phyloP scores from a whole-genome alignment of 2,888 invertebrate genomes.

The Galerucella nymphaeae region DNA sequence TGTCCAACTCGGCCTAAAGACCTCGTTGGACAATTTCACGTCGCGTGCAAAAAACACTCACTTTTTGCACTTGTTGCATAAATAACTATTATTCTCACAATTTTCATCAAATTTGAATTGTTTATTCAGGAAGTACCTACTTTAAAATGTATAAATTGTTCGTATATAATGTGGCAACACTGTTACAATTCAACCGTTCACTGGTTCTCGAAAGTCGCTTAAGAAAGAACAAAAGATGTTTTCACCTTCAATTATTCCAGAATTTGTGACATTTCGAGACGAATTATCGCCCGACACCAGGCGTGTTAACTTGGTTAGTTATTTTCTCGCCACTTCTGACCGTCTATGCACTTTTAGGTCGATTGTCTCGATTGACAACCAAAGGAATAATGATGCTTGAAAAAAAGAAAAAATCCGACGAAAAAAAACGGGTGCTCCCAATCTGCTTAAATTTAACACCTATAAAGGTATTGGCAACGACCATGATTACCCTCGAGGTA shows the following conservation, averaged over 20 bases:
- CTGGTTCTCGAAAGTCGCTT: conserved; percentile 7
- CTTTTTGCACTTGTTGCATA: no score
- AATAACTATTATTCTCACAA: no score
- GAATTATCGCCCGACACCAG: conserved; percentile 63
- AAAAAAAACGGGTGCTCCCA: conserved; percentile 46
- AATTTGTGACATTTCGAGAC: conserved; percentile 57
- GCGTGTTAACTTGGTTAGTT: conserved; percentile 65
- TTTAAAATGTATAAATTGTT: no score
- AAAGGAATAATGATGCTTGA: conserved; percentile 53
- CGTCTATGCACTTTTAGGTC: conserved; percentile 42
- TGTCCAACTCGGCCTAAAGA: no score
- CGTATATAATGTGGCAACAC: conserved; percentile 1
- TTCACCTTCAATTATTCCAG: conserved; percentile 54
- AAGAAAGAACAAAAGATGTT: conserved; percentile 36
- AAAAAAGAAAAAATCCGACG: conserved; percentile 46
- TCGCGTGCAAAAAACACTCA: no score
- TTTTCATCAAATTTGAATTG: no score
- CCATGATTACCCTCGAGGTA: neutral
- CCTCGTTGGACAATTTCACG: no score
- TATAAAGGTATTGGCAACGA: neutral
- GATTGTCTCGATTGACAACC: conserved; percentile 60
- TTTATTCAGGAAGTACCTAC: no score
- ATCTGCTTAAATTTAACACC: conserved; percentile 6
- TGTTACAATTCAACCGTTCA: conserved; percentile 1
- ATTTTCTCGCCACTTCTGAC: conserved; percentile 61